Evolutionary conservation across 2,797 vertebrate species (phyloP).

Genomic region (Poecilia velifera): DNA sequence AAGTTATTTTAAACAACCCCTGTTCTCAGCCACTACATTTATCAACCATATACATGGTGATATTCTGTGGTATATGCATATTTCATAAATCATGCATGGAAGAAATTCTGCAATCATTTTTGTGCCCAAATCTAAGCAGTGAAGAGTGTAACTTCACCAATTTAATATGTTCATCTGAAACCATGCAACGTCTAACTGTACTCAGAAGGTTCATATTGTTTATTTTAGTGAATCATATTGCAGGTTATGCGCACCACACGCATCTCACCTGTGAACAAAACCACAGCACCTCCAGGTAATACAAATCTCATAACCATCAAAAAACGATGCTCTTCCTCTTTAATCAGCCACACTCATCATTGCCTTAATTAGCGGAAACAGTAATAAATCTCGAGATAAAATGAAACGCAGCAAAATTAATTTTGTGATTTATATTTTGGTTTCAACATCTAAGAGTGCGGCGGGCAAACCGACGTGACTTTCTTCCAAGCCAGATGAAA

Average conservation of each 20-base stretch:
- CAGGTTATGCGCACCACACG: constrained; percentile 51
- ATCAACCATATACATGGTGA: not conserved
- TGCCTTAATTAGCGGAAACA: constrained; percentile 65
- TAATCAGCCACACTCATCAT: constrained; percentile 68
- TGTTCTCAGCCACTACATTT: not conserved
- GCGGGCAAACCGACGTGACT: constrained; percentile 34
- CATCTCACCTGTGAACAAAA: constrained; percentile 47
- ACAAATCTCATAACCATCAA: constrained; percentile 56
- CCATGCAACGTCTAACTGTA: constrained; percentile 46
- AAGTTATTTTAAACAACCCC: not conserved
- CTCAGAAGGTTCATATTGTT: constrained; percentile 53
- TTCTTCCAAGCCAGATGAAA: constrained; percentile 51
- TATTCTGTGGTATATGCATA: not conserved
- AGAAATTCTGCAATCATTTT: not conserved
- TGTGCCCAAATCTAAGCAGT: not conserved
- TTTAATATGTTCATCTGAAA: constrained; percentile 57
- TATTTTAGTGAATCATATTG: constrained; percentile 55
- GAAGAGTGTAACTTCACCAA: constrained; percentile 36
- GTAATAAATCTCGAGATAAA: constrained; percentile 68
- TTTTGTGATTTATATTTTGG: constrained; percentile 64
- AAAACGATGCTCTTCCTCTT: constrained; percentile 62
- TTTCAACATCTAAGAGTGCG: constrained; percentile 24
- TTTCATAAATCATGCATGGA: not conserved
- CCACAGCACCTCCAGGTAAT: constrained; percentile 47
- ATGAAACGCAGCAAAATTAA: constrained; percentile 63